Evolutionary conservation across 1,140 invertebrate species (phyloP).

Genomic region (Zeugodacus cucurbitae): DNA sequence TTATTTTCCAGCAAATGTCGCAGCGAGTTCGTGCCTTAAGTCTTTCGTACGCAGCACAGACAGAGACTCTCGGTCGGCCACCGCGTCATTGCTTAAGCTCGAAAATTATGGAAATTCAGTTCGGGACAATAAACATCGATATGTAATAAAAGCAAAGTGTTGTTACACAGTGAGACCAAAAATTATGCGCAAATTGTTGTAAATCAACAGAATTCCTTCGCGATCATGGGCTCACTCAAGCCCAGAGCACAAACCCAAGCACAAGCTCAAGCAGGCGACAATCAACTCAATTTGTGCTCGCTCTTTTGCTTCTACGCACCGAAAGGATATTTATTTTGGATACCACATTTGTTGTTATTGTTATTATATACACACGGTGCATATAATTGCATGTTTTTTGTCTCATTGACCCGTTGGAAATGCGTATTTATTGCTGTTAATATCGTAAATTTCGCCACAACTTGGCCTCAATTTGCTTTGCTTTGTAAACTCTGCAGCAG

Average conservation of each 20-base stretch:
- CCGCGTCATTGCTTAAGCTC: slow-evolving; percentile 9
- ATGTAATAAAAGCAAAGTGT: slow-evolving; percentile 34
- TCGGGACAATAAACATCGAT: background rate
- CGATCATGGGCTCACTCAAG: background rate
- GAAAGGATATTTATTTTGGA: background rate
- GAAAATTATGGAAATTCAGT: slow-evolving; percentile 29
- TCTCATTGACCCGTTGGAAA: background rate
- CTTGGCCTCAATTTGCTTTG: slow-evolving; percentile 27
- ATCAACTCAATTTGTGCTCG: background rate
- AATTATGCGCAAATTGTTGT: slow-evolving; percentile 7
- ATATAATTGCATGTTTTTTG: slow-evolving; percentile 21
- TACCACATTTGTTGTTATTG: background rate
- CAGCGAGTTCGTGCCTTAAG: slow-evolving; percentile 15
- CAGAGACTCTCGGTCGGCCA: background rate
- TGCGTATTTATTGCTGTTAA: slow-evolving; percentile 31
- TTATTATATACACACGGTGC: background rate
- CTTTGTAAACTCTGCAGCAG: background rate
- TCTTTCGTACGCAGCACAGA: background rate
- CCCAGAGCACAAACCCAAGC: no score
- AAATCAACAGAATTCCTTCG: slow-evolving; percentile 22
- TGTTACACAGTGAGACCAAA: background rate
- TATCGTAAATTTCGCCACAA: slow-evolving; percentile 22
- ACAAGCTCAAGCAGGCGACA: background rate
- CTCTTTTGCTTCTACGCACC: background rate
- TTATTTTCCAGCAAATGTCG: background rate